Evolutionary conservation across 2,797 vertebrate genomes (phyloP).

Genomic region (Ctenochaetus hawaiiensis): DNA sequence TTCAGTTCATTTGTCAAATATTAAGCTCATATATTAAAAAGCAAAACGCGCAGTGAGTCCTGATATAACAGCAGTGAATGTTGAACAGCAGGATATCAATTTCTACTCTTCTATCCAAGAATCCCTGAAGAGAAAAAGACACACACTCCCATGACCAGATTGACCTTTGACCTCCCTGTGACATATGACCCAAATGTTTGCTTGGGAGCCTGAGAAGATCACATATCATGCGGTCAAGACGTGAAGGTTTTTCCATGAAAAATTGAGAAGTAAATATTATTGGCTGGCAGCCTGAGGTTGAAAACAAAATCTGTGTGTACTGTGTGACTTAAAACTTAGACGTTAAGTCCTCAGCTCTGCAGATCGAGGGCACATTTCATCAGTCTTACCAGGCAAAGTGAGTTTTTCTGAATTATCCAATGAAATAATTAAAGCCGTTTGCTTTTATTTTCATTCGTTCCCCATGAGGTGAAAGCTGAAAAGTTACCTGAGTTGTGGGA

Average conservation of each 20-base stretch:
- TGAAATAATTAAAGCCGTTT: no score
- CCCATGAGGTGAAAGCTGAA: neutral
- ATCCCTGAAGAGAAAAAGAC: neutral
- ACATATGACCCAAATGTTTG: neutral
- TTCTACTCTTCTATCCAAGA: neutral
- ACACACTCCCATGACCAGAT: neutral
- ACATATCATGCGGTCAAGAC: neutral
- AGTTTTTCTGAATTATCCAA: no score
- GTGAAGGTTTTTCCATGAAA: neutral
- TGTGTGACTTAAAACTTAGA: neutral
- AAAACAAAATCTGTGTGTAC: no score
- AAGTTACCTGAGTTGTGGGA: neutral
- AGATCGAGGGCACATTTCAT: neutral
- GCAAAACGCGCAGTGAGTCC: neutral
- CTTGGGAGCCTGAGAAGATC: neutral
- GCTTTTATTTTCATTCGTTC: no score
- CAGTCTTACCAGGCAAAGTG: no score
- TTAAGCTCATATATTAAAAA: no score
- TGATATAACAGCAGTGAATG: neutral
- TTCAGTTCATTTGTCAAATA: no score
- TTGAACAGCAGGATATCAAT: neutral
- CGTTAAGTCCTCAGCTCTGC: no score
- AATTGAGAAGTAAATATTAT: neutral
- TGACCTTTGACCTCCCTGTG: conserved; percentile 31
- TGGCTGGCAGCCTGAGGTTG: neutral